A percentile compares a stretch with the other conserved stretches of the same genome.
Evolutionary conservation across 2,113 vertebrate species (phyloP).

Genomic region (Crocuta crocuta): DNA sequence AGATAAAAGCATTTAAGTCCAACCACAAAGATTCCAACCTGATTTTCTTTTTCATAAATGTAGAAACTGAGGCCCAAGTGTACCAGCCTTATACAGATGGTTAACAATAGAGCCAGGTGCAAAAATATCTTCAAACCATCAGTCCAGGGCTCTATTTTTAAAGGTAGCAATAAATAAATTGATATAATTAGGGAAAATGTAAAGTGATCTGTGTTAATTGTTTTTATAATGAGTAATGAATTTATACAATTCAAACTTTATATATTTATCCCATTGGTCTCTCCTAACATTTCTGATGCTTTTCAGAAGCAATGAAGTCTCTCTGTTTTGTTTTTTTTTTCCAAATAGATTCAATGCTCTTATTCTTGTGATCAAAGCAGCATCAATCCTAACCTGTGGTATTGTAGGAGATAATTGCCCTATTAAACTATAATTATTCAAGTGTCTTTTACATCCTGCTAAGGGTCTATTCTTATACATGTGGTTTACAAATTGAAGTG

Average conservation of each 20-base stretch:
- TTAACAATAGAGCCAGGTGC: not conserved
- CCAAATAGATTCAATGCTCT: not conserved
- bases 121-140: not conserved
- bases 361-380: constrained; percentile 41
- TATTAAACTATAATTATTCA: constrained; percentile 56
- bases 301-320: not conserved
- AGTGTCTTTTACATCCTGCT: not conserved
- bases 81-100: not conserved
- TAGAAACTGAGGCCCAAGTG: not conserved
- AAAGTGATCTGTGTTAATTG: constrained; percentile 30
- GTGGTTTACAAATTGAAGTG: constrained; percentile 32
- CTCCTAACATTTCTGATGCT: not conserved
- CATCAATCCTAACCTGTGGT: not conserved
- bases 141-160: not conserved
- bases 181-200: not conserved
- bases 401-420: constrained; percentile 31
- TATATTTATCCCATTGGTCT: not conserved
- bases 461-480: not conserved
- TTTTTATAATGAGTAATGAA: not conserved
- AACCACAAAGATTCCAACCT: not conserved
- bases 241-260: constrained; percentile 14
- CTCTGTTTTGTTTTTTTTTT: not conserved
- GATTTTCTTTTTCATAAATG: not conserved
- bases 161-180: not conserved
- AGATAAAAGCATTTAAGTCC: not conserved